Evolutionary conservation across 2,113 vertebrate genomes (phyloP).

Genomic region (Hirundichthys speculiger): DNA sequence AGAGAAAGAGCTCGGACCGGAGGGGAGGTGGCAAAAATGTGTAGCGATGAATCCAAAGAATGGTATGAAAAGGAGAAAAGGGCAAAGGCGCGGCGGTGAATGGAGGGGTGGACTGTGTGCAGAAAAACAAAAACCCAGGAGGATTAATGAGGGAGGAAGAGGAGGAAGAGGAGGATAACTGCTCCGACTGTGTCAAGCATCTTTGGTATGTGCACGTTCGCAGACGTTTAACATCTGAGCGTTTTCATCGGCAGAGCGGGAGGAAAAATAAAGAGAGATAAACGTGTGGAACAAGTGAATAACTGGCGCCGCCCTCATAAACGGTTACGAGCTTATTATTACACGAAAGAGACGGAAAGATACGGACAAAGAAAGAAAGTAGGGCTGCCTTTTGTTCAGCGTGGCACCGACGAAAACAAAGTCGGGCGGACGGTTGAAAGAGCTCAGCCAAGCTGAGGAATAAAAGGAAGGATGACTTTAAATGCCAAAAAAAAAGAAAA

Average conservation of each 20-base stretch:
- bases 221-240: constrained; percentile 57
- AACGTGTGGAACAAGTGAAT: constrained; percentile 49
- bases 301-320: constrained; percentile 39
- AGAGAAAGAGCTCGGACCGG: constrained; percentile 31
- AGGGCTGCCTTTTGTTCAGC: constrained; percentile 46
- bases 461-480: constrained; percentile 60
- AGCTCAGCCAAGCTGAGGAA: constrained; percentile 59
- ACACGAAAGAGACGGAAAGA: constrained; percentile 36
- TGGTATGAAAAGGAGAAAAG: constrained; percentile 67
- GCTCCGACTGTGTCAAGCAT: constrained; percentile 43
- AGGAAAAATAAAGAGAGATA: constrained; percentile 20
- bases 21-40: constrained; percentile 60
- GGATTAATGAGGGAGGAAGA: constrained; percentile 40
- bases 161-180: constrained; percentile 47
- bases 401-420: constrained; percentile 11
- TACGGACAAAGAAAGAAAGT: constrained; percentile 28
- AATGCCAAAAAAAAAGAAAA: constrained; percentile 31
- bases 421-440: constrained; percentile 46
- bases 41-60: constrained; percentile 65
- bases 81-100: constrained; percentile 47
- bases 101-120: constrained; percentile 34
- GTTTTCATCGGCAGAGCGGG: constrained; percentile 9
- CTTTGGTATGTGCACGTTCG: constrained; percentile 54
- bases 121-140: neutral
- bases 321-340: constrained; percentile 51